These are phyloP conservation scores for Cyanoliseus patagonus DNA, from an alignment of 2,113 vertebrate species.

Conservation along the genomic window DNA sequence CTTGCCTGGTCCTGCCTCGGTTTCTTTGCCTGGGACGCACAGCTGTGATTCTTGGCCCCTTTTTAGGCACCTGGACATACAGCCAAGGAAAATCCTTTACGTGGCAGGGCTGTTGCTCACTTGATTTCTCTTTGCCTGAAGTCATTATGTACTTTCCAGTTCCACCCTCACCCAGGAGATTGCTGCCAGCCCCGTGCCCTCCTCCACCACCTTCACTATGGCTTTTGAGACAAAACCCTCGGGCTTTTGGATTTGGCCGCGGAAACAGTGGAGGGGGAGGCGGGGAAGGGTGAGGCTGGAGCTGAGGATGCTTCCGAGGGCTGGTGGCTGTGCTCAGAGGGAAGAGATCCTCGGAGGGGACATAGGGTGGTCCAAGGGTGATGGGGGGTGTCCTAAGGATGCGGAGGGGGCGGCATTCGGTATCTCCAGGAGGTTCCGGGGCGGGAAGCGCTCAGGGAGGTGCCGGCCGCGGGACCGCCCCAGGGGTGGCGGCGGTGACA, in stretches of 20 bases:
- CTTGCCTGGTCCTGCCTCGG: neutral
- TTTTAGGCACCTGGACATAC: neutral
- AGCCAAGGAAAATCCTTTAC: neutral
- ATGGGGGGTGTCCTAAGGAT: neutral
- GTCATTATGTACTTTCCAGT: constrained; percentile 2
- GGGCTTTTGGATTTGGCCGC: neutral
- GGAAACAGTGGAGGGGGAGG: neutral
- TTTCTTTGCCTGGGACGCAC: neutral
- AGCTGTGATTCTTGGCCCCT: neutral
- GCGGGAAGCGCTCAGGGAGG: neutral
- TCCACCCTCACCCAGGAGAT: neutral
- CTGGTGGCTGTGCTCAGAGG: neutral
- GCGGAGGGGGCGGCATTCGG: neutral
- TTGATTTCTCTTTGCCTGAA: neutral
- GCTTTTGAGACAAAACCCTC: neutral
- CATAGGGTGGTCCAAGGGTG: neutral
- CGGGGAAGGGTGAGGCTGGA: neutral
- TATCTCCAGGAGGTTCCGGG: neutral
- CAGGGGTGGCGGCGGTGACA: neutral
- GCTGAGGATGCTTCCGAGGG: too few relatives aligned
- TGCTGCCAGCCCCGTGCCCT: neutral
- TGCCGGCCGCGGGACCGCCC: too few relatives aligned
- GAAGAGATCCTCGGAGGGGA: fast-evolving
- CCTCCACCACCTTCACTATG: neutral
- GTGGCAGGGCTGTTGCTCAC: neutral